These are phyloP conservation scores for Drosophila cognata DNA, from an alignment of 2,888 invertebrate species.

Conservation along the genomic window DNA sequence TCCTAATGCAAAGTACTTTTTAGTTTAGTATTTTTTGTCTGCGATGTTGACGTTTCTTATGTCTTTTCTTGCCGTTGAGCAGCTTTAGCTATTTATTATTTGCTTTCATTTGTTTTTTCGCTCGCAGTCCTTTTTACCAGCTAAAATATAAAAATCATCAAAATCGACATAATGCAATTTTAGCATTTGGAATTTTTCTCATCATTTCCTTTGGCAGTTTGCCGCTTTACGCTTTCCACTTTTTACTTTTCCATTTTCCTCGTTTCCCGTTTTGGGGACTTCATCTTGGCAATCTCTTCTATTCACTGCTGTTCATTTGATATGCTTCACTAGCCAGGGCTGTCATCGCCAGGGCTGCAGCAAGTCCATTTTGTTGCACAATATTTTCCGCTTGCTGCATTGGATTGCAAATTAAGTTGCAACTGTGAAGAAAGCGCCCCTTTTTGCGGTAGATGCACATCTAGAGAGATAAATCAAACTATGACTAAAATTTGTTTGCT, in stretches of 20 bases:
- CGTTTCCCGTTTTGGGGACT: conserved; percentile 3
- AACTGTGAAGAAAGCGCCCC: conserved; percentile 8
- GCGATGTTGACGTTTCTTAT: conserved; percentile 55
- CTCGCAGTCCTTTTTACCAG: conserved; percentile 35
- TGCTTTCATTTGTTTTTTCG: conserved; percentile 19
- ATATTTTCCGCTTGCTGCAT: conserved; percentile 46
- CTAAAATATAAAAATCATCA: conserved; percentile 57
- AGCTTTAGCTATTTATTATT: conserved; percentile 42
- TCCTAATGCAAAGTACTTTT: conserved; percentile 27
- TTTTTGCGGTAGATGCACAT: conserved; percentile 45
- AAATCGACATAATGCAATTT: conserved; percentile 78
- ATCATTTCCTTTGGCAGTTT: conserved; percentile 43
- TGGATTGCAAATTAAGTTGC: conserved; percentile 52
- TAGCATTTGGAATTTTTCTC: conserved; percentile 57
- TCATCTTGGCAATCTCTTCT: conserved; percentile 9
- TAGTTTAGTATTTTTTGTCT: conserved; percentile 36
- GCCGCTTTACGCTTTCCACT: conserved; percentile 15
- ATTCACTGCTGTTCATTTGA: conserved; percentile 44
- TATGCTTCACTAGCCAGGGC: conserved; percentile 13
- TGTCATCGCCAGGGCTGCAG: conserved; percentile 13
- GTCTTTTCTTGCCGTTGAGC: conserved; percentile 48
- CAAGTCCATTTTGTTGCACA: conserved; percentile 44
- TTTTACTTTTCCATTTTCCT: background rate
- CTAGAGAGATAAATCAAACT: conserved; percentile 67
- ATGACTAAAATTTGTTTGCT: conserved; percentile 48